phyloP scores from a whole-genome alignment of 2,797 vertebrate species.

The Loris lydekkerianus region DNA sequence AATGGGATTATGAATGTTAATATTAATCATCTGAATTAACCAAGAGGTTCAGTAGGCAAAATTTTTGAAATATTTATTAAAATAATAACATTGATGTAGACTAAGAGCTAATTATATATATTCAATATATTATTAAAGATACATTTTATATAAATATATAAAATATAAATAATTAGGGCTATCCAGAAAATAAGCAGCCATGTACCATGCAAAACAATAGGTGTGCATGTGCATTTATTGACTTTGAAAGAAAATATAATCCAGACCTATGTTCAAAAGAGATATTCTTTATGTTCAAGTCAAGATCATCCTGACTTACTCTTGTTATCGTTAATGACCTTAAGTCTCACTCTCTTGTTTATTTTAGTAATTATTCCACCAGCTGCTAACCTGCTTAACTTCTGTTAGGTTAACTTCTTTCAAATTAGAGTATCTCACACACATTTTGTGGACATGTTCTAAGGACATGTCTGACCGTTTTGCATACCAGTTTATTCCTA shows the following conservation, averaged over 20 bases:
- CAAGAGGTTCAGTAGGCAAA: not conserved
- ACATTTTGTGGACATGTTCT: not conserved
- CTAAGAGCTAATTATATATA: not conserved
- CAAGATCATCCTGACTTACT: not conserved
- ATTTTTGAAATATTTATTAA: not conserved
- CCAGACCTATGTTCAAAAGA: not conserved
- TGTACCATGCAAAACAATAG: not conserved
- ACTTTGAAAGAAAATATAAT: not conserved
- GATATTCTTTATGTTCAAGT: not conserved
- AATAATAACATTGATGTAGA: not conserved
- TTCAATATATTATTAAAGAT: no score
- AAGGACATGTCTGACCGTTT: not conserved
- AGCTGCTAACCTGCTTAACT: constrained; percentile 49
- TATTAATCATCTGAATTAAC: constrained; percentile 41
- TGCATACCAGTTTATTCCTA: not conserved
- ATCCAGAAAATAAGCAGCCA: no score
- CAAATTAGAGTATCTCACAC: not conserved
- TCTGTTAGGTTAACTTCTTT: constrained; percentile 30
- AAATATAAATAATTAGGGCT: no score
- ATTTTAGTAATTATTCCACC: not conserved
- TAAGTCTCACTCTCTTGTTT: not conserved
- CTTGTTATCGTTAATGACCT: not conserved
- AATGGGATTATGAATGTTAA: constrained; percentile 2
- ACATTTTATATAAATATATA: no score
- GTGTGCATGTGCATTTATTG: not conserved